phyloP scores from a whole-genome alignment of 2,113 vertebrate genomes.

The Ciconia maguari region DNA sequence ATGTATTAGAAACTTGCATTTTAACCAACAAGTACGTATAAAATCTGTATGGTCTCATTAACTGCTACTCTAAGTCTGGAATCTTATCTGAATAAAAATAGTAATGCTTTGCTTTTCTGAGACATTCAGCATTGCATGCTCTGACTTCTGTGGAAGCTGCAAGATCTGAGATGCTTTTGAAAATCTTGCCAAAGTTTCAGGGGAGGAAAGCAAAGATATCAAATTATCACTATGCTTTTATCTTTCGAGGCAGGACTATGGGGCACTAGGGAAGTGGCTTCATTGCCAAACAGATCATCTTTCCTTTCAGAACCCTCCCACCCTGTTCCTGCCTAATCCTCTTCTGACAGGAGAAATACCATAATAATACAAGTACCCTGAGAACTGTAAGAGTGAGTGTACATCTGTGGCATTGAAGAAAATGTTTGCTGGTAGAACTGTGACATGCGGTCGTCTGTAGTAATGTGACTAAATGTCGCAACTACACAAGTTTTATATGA shows the following conservation, averaged over 20 bases:
- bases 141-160: not conserved
- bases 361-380: not conserved
- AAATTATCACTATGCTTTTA: not conserved
- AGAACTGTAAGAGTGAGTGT: not conserved
- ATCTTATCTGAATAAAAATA: not conserved
- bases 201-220: not conserved
- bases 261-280: not conserved
- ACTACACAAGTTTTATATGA: not conserved
- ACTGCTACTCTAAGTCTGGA: not conserved
- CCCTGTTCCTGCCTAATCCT: not conserved
- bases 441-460: fast-evolving
- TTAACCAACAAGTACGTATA: not conserved
- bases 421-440: not conserved
- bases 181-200: not conserved
- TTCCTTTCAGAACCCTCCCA: not conserved
- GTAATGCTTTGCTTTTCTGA: not conserved
- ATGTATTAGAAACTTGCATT: not conserved
- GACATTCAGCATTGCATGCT: not conserved
- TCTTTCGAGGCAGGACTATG: not conserved
- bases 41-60: not conserved
- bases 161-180: not conserved
- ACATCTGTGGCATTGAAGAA: not conserved
- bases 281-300: not conserved
- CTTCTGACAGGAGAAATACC: not conserved
- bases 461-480: not conserved